Percentiles rank a stretch among this genome's conserved stretches.
These are phyloP conservation scores for Dasysyrphus tricinctus DNA, from an alignment of 2,888 invertebrate species.

Conservation along the genomic window DNA sequence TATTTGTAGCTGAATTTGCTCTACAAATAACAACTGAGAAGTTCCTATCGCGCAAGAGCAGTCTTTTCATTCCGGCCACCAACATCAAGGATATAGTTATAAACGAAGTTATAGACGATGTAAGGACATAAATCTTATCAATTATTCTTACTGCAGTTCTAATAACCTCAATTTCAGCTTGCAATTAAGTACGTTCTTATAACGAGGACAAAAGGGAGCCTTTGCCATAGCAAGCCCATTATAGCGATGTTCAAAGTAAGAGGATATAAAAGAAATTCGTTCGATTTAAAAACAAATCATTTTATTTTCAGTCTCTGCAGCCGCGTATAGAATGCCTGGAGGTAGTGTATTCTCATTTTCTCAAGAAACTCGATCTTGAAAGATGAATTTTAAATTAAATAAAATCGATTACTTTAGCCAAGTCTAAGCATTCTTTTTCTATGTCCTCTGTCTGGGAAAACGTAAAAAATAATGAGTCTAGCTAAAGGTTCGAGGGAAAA, in stretches of 20 bases:
- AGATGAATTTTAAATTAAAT: constrained; percentile 30
- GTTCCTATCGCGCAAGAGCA: constrained; percentile 78
- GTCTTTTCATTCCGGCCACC: constrained; percentile 80
- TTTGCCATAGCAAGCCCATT: constrained; percentile 80
- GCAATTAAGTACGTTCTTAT: constrained; percentile 82
- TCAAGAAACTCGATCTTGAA: constrained; percentile 50
- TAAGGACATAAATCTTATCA: constrained; percentile 72
- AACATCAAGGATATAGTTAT: constrained; percentile 82
- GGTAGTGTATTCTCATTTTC: constrained; percentile 79
- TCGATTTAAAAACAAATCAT: neutral
- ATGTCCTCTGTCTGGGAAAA: constrained; percentile 48
- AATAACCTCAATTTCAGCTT: constrained; percentile 78
- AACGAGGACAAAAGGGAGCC: constrained; percentile 81
- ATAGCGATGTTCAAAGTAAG: constrained; percentile 83
- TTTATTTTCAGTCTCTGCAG: constrained; percentile 80
- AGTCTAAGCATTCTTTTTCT: constrained; percentile 46
- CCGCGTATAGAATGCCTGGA: constrained; percentile 82
- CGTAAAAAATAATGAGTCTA: neutral
- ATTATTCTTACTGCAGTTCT: neutral
- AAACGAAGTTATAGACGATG: constrained; percentile 84
- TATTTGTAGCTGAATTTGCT: constrained; percentile 81
- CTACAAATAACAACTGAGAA: constrained; percentile 81
- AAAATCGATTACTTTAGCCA: constrained; percentile 36
- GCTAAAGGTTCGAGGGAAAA: neutral
- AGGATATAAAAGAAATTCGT: constrained; percentile 11